Conservation (phyloP, 2,797 vertebrate genomes). For the Pseudomugil tenellus region DNA sequence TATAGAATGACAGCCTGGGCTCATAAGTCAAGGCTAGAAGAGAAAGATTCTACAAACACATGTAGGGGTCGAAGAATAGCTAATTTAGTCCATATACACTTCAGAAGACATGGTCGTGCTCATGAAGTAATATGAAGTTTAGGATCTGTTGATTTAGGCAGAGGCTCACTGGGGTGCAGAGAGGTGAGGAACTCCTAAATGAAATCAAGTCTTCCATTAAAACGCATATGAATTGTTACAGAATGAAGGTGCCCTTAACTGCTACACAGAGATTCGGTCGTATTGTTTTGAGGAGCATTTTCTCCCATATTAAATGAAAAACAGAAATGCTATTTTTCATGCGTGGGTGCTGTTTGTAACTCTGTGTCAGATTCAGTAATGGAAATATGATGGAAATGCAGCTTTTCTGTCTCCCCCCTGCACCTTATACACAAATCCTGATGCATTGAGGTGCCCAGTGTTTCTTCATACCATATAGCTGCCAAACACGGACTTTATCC, state of each 20-base stretch:
- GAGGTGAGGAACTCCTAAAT: neutral
- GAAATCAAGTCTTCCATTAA: neutral
- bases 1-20: slow-evolving; percentile 44
- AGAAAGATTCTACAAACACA: slow-evolving; percentile 11
- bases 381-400: slow-evolving; percentile 16
- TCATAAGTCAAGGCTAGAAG: slow-evolving; percentile 37
- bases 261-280: slow-evolving; percentile 7
- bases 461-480: slow-evolving; percentile 90
- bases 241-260: neutral
- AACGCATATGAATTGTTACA: slow-evolving; percentile 4
- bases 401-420: slow-evolving; percentile 11
- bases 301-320: slow-evolving; percentile 3
- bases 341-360: neutral
- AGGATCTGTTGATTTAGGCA: neutral
- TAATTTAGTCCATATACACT: slow-evolving; percentile 1
- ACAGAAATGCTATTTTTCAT: slow-evolving; percentile 15
- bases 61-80: neutral
- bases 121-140: neutral
- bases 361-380: slow-evolving; percentile 10
- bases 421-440: neutral
- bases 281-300: neutral
- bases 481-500: slow-evolving; percentile 96
- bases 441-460: neutral
- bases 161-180: neutral
- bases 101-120: neutral